phyloP scores from a whole-genome alignment of 2,797 vertebrate genomes.

The Acanthiza pusilla region DNA sequence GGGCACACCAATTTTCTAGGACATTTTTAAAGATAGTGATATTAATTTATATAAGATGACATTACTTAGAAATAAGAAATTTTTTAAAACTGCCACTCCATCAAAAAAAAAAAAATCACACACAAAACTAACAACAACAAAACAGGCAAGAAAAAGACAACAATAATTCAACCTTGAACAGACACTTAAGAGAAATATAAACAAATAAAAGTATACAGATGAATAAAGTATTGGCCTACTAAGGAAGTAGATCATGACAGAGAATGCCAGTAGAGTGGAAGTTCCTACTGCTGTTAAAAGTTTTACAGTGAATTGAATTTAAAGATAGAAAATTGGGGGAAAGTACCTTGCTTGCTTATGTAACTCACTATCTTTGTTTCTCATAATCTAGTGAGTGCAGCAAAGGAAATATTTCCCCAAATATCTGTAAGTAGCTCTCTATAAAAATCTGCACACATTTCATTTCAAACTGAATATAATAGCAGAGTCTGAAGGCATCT shows the following conservation, averaged over 20 bases:
- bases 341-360: neutral
- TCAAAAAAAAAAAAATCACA: neutral
- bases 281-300: neutral
- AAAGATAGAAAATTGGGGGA: neutral
- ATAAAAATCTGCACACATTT: neutral
- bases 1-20: neutral
- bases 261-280: neutral
- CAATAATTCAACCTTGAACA: neutral
- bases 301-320: neutral
- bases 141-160: neutral
- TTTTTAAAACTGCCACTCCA: neutral
- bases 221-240: neutral
- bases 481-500: neutral
- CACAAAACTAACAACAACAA: neutral
- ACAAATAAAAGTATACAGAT: neutral
- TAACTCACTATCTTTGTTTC: neutral
- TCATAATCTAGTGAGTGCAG: neutral
- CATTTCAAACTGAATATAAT: neutral
- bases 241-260: neutral
- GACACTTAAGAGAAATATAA: neutral
- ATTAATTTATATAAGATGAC: neutral
- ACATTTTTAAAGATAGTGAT: neutral
- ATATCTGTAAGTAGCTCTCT: neutral
- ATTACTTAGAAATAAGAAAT: neutral
- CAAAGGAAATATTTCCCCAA: neutral